These are phyloP conservation scores for Ceyx margarethae DNA, from an alignment of 2,113 vertebrate genomes.

Conservation along the genomic window DNA sequence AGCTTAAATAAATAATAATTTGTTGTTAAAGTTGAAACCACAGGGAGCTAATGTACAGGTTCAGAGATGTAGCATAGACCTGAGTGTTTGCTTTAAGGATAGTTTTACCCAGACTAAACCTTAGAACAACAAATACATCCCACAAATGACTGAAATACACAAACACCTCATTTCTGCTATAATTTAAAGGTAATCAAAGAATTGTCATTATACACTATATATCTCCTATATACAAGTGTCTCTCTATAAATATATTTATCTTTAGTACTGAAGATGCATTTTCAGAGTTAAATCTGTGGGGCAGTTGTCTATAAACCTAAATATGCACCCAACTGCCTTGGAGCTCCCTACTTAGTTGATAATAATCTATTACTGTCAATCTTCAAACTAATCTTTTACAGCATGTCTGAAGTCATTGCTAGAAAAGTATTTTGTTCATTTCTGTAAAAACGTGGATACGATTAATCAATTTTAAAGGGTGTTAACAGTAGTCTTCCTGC, in stretches of 20 bases:
- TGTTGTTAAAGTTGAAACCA: constrained; percentile 56
- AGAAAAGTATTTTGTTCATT: background rate
- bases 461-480: background rate
- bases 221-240: background rate
- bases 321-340: background rate
- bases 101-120: constrained; percentile 26
- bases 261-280: background rate
- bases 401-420: background rate
- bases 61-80: background rate
- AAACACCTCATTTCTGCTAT: constrained; percentile 24
- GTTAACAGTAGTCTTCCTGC: background rate
- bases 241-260: background rate
- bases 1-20: constrained; percentile 34
- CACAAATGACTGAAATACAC: background rate
- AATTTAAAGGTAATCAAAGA: background rate
- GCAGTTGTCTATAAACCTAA: background rate
- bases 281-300: background rate
- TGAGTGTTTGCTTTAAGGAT: constrained; percentile 34
- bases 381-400: background rate
- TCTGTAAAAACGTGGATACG: background rate
- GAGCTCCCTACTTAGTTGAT: background rate
- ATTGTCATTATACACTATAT: background rate
- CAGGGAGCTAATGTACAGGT: background rate
- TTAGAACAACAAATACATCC: constrained; percentile 4
- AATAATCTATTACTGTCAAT: background rate